These are phyloP conservation scores for Falco rusticolus DNA, from an alignment of 2,797 vertebrate genomes.

Conservation along the genomic window DNA sequence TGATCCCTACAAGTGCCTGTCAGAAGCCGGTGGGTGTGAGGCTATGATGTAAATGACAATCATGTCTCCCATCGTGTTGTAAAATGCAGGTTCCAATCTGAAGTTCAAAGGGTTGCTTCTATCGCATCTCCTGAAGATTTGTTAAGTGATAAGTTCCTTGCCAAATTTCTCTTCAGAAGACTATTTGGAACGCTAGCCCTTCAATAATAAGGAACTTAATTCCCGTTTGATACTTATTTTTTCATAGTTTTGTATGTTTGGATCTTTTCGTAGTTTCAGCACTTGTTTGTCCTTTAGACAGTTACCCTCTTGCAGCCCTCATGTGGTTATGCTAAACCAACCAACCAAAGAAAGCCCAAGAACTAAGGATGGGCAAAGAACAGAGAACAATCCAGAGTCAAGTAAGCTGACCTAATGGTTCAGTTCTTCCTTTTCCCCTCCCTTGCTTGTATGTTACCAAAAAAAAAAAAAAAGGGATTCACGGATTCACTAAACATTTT, in stretches of 20 bases:
- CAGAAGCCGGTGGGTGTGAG: neutral
- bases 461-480: neutral
- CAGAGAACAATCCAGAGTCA: neutral
- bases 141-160: neutral
- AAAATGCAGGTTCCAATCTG: neutral
- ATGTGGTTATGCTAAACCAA: neutral
- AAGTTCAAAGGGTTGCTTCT: neutral
- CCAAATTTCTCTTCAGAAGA: neutral
- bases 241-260: neutral
- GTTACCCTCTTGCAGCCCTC: neutral
- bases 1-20: neutral
- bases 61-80: fast-evolving
- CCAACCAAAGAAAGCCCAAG: neutral
- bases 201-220: neutral
- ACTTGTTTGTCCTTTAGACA: neutral
- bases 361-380: neutral
- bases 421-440: neutral
- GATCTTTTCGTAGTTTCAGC: neutral
- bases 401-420: neutral
- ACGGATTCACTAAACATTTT: neutral
- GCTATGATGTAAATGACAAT: neutral
- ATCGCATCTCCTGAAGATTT: neutral
- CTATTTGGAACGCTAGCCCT: neutral
- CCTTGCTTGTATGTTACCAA: neutral
- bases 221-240: neutral